Evolutionary conservation across 2,888 invertebrate genomes (phyloP), one percentile per base, ranked within the genome.

Genomic region (Hemicrepidius hirtus): DNA sequence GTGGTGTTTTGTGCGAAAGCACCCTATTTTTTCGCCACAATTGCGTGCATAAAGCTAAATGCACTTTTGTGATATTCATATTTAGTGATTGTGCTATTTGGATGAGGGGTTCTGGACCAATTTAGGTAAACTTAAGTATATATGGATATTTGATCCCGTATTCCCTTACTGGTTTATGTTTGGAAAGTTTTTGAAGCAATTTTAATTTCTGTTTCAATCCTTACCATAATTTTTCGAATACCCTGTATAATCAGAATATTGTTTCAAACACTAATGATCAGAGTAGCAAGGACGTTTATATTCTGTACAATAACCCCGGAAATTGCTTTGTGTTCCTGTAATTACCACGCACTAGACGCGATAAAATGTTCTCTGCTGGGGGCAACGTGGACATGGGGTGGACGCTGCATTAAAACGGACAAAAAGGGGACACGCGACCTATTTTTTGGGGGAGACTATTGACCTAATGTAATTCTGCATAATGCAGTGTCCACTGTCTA

Each of bases 391-490:
- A 82, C 83, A 80, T 77, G 71, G 84, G 84, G 84, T 85, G 83
- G 84, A 84, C 83, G 77, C 59, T 70, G 77, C 77, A 76, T 80
- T 84, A 85, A 85, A 85, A 85, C 83, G 81, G 76, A 85, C 85
- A 85, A 85, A 86, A 86, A 85, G 85, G 85, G 84, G 83, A 81
- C 85, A 85, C 85, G 84, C 83, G 85, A 82, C 85, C 81, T 80
- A 82, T 83, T 84, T 84, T 84, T 84, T 84, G 77, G 78, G 79
- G 82, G 80, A 77, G 77, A 69, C 74, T 64, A 73, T 76, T 75
- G 77, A 72, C 68, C 85, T 83, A 82, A 82, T 82, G 82, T 82
- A 82, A 83, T 83, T 80, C 79, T 72, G 79, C 80, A 81, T 83
- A 83, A 82, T 82, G 81, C 77, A 79, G 79, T 84, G 84, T 85